phyloP scores from a whole-genome alignment of 2,888 invertebrate species.

The Adineta ricciae region DNA sequence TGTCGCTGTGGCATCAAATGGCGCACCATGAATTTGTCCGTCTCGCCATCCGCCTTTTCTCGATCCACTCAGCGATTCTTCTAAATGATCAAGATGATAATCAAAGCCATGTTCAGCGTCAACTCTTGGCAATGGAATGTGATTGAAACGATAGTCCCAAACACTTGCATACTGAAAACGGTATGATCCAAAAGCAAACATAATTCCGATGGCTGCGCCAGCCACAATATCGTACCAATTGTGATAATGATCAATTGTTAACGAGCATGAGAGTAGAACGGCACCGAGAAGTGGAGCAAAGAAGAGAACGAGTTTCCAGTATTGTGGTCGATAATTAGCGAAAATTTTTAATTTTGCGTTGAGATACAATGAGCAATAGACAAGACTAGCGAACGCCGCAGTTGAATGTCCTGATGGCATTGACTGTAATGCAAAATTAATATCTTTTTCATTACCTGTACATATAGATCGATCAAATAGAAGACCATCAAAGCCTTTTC shows the following conservation, averaged over 20 bases:
- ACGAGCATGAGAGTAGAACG: background rate
- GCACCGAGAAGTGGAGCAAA: background rate
- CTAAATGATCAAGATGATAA: background rate
- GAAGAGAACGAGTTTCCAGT: background rate
- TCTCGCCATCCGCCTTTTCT: background rate
- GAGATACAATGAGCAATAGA: conserved; percentile 16
- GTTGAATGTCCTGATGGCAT: background rate
- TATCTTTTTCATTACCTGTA: background rate
- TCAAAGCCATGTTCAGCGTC: background rate
- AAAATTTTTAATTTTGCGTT: conserved; percentile 17
- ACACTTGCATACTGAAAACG: background rate
- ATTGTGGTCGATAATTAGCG: background rate
- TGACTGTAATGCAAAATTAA: background rate
- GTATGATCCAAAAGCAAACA: background rate
- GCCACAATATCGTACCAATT: background rate
- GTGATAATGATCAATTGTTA: background rate
- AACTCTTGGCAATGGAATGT: background rate
- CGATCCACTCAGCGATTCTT: background rate
- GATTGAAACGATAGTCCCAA: background rate
- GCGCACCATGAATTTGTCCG: background rate
- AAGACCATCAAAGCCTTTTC: background rate
- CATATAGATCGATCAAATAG: background rate
- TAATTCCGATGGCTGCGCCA: background rate
- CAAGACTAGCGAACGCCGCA: background rate
- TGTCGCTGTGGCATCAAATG: background rate